phyloP scores from a whole-genome alignment of 2,113 vertebrate genomes.

The Calonectris borealis region DNA sequence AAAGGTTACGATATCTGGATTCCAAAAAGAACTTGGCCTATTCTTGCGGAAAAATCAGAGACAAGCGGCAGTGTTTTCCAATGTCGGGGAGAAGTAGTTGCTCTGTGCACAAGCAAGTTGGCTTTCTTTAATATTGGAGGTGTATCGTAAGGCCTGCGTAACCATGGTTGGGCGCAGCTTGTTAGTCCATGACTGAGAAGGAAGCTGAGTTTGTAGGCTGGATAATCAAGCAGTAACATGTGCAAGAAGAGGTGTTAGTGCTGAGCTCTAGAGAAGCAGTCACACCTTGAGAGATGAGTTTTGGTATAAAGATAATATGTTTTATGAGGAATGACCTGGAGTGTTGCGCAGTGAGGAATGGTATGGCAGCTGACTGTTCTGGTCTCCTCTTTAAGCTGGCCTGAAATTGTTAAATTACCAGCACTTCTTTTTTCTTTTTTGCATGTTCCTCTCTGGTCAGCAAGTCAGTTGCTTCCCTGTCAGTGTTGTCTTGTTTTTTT shows the following conservation, averaged over 20 bases:
- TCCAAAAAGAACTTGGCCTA: not conserved
- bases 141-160: not conserved
- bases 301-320: not conserved
- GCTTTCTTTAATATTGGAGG: not conserved
- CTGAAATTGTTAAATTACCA: not conserved
- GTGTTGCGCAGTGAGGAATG: not conserved
- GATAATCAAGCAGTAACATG: not conserved
- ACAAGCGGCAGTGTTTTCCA: not conserved
- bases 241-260: not conserved
- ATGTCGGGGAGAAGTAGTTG: not conserved
- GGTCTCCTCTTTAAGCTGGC: not conserved
- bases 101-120: not conserved
- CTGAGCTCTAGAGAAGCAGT: not conserved
- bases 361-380: not conserved
- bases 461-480: not conserved
- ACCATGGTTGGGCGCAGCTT: not conserved
- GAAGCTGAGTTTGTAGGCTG: not conserved
- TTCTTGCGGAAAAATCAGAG: not conserved
- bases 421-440: not conserved
- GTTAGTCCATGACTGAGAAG: not conserved
- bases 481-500: not conserved
- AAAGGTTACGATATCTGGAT: not conserved
- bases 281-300: not conserved
- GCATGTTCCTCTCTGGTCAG: not conserved
- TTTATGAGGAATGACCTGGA: not conserved